These are phyloP conservation scores for Catostylus mosaicus DNA, from an alignment of 30 jellyfish, hydroid and myxozoan genomes.

Conservation along the genomic window DNA sequence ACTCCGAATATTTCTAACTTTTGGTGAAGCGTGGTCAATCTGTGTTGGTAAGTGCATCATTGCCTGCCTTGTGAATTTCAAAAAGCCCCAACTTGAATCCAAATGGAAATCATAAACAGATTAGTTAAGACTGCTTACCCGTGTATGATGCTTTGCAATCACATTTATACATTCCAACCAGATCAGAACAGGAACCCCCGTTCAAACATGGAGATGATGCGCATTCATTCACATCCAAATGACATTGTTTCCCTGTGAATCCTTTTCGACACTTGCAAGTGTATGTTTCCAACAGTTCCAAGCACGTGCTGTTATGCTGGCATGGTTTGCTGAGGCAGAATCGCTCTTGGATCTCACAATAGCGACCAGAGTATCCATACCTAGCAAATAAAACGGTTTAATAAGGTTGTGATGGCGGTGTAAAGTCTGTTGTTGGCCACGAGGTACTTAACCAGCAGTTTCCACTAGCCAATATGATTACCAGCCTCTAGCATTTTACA, in stretches of 20 bases:
- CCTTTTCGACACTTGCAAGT: constrained; percentile 69
- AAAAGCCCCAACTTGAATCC: too few species aligned
- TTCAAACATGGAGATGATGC: constrained; percentile 73
- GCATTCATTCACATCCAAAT: constrained; percentile 58
- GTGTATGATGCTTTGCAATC: constrained; percentile 52
- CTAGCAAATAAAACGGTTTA: too few species aligned
- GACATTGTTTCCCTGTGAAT: constrained; percentile 70
- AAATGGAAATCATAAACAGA: too few species aligned
- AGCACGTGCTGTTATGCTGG: constrained; percentile 70
- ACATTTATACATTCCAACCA: constrained; percentile 60
- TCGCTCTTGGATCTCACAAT: constrained; percentile 64
- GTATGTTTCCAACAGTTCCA: constrained; percentile 65
- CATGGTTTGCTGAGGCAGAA: constrained; percentile 75
- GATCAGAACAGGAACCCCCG: constrained; percentile 73
- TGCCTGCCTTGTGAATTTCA: too few species aligned
- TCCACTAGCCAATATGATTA: too few species aligned
- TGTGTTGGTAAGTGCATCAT: too few species aligned
- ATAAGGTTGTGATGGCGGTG: background rate
- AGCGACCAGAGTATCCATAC: constrained; percentile 73
- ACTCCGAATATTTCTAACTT: too few species aligned
- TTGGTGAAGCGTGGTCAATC: too few species aligned
- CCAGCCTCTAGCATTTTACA: too few species aligned
- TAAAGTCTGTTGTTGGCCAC: too few species aligned
- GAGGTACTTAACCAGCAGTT: too few species aligned
- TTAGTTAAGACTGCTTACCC: constrained; percentile 24